These are phyloP conservation scores for Calidris pugnax DNA, from an alignment of 2,113 vertebrate genomes.

Conservation along the genomic window DNA sequence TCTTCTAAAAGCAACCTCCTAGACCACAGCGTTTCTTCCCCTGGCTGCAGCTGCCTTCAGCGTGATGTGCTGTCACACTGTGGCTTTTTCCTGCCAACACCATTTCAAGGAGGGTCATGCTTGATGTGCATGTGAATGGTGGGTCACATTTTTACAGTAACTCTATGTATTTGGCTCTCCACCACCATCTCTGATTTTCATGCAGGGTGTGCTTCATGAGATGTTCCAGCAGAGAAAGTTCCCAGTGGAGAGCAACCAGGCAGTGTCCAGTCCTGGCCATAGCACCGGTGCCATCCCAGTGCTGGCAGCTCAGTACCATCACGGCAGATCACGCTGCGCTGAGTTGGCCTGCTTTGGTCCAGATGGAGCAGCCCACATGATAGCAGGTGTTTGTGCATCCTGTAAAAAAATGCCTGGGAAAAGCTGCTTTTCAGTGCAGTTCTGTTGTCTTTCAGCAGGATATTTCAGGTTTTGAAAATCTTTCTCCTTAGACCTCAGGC, in stretches of 20 bases:
- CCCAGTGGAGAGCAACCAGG: background rate
- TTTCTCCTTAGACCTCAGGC: rapidly evolving
- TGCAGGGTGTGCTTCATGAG: background rate
- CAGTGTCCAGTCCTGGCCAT: rapidly evolving
- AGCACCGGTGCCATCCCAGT: rapidly evolving
- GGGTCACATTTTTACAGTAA: background rate
- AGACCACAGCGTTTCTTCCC: background rate
- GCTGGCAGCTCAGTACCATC: background rate
- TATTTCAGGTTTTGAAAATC: background rate
- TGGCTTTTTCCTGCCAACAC: background rate
- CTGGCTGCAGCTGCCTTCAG: background rate
- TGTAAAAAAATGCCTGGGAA: background rate
- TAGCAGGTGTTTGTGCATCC: background rate
- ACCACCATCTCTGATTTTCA: background rate
- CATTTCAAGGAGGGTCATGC: rapidly evolving
- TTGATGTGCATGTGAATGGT: background rate
- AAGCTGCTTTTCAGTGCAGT: background rate
- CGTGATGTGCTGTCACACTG: background rate
- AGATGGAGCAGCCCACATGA: rapidly evolving
- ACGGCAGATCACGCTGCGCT: rapidly evolving
- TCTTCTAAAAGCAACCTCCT: background rate
- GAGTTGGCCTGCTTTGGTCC: background rate
- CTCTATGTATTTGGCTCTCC: background rate
- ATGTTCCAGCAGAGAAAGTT: background rate
- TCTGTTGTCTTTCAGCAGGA: background rate